These are phyloP conservation scores for Troilus luridus DNA, from an alignment of 2,888 invertebrate species.

Conservation along the genomic window DNA sequence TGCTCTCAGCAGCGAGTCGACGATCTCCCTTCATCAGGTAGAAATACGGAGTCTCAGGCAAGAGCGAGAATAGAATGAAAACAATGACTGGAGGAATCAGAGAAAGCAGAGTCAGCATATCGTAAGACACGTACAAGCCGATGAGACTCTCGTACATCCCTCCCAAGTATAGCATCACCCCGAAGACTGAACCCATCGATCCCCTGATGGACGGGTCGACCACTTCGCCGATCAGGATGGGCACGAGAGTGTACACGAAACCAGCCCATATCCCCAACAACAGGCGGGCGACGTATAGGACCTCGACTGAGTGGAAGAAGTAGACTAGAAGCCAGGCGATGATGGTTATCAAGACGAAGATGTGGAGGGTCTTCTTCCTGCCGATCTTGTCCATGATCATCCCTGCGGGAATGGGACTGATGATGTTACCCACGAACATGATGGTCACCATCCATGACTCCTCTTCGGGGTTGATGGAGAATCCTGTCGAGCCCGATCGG, in stretches of 20 bases:
- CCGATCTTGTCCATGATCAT: constrained; percentile 74
- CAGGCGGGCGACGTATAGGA: constrained; percentile 64
- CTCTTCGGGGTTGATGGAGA: constrained; percentile 61
- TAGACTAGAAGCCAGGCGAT: constrained; percentile 70
- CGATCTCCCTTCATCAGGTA: constrained; percentile 72
- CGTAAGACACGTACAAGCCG: constrained; percentile 68
- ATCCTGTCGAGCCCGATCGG: constrained; percentile 58
- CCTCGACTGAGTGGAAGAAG: constrained; percentile 59
- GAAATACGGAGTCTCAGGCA: constrained; percentile 77
- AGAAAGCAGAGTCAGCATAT: constrained; percentile 69
- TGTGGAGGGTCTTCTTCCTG: constrained; percentile 72
- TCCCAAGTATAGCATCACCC: constrained; percentile 65
- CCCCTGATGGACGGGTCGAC: constrained; percentile 65
- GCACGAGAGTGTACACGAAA: constrained; percentile 66
- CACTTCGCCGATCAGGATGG: constrained; percentile 66
- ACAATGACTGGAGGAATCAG: constrained; percentile 70
- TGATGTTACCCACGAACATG: constrained; percentile 64
- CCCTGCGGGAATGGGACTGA: constrained; percentile 70
- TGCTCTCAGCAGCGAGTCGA: constrained; percentile 57
- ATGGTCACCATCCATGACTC: constrained; percentile 64
- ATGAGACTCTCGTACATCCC: constrained; percentile 64
- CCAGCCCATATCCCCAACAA: constrained; percentile 65
- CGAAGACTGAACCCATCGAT: constrained; percentile 64
- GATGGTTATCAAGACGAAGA: constrained; percentile 73
- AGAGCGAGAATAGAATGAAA: constrained; percentile 72